Base-by-base conservation (phyloP, 2,888 invertebrate genomes). In the Dynastes hyllus region DNA sequence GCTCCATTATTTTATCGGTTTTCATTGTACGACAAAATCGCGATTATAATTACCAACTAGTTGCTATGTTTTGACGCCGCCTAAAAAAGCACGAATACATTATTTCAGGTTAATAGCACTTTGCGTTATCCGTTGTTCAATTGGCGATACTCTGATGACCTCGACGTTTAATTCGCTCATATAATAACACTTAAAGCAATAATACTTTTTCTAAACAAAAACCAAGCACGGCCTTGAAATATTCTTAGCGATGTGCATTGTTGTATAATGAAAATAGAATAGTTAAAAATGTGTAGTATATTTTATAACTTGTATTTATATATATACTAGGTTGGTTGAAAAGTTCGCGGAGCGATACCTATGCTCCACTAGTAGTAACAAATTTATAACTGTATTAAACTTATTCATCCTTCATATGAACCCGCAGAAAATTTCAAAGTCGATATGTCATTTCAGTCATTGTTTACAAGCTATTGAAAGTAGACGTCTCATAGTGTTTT, bases 201-300 rank as follows among this genome's bases (percentile, higher is more conserved):
- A 16, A 55, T 55, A 45, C 8, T 55, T 55, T 22, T 55, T 55
- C 55, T 55, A 55, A 55, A 55, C 55, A 16, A 55, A 55, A n/a
- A 22, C 0, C 55, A 6, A 22, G 13, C n/a, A 8, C 55, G 55
- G 55, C 55, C 55, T 55, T 55, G 55, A 55, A 8, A 22, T 55
- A 55, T 16, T n/a, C n/a, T 55, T 22, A 3, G n/a, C 55, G 53
- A n/a, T n/a, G 53, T 55, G 55, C 55, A 55, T 55, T 55, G 55
- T 55, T 22, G n/a, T 55, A 5, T 5, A n/a, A 55, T 16, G n/a
- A 55, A 55, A 22, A 55, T 55, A 22, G n/a, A 55, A 55, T 8
- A 22, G 55, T 55, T 22, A 11, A 45, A 45, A 45, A 45, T 45
- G 9, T 11, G 8, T 2, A 11, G 8, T 11, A 45, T 45, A 45